These are phyloP conservation scores for Latheticus oryzae DNA, from an alignment of 2,888 invertebrate genomes.

Conservation along the genomic window DNA sequence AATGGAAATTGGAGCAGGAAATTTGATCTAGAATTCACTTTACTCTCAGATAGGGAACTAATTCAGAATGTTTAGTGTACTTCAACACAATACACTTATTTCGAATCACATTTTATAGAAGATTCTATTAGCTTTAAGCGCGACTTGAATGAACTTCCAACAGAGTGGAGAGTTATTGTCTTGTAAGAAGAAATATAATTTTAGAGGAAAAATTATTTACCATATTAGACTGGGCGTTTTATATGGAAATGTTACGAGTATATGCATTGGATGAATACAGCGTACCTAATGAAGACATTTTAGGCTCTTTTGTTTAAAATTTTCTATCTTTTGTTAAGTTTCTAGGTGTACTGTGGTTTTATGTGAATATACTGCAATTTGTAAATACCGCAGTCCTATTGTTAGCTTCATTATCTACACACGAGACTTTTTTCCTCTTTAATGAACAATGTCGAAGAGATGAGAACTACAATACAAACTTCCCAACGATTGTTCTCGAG, in stretches of 20 bases:
- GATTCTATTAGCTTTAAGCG: constrained; percentile 15
- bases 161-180: constrained; percentile 13
- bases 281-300: constrained; percentile 26
- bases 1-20: constrained; percentile 32
- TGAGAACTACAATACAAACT: constrained; percentile 9
- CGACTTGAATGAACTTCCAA: constrained; percentile 19
- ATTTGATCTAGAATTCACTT: constrained; percentile 30
- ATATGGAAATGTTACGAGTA: constrained; percentile 1
- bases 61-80: constrained; percentile 28
- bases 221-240: constrained; percentile 9
- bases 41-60: constrained; percentile 11
- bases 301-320: constrained; percentile 27
- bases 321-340: constrained; percentile 28
- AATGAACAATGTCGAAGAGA: constrained; percentile 33
- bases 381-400: constrained; percentile 33
- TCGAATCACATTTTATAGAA: constrained; percentile 20
- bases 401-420: constrained; percentile 34
- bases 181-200: constrained; percentile 13
- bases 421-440: constrained; percentile 31
- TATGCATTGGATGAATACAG: constrained; percentile 20
- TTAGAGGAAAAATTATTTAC: not conserved
- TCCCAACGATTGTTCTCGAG: constrained; percentile 18
- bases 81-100: constrained; percentile 25
- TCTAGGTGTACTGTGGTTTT: constrained; percentile 31
- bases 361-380: constrained; percentile 36